Percentiles rank a stretch among this genome's conserved stretches.
Evolutionary conservation across 53 echinoderm and acorn worm genomes (phyloP).

Genomic region (Arbacia lixula): DNA sequence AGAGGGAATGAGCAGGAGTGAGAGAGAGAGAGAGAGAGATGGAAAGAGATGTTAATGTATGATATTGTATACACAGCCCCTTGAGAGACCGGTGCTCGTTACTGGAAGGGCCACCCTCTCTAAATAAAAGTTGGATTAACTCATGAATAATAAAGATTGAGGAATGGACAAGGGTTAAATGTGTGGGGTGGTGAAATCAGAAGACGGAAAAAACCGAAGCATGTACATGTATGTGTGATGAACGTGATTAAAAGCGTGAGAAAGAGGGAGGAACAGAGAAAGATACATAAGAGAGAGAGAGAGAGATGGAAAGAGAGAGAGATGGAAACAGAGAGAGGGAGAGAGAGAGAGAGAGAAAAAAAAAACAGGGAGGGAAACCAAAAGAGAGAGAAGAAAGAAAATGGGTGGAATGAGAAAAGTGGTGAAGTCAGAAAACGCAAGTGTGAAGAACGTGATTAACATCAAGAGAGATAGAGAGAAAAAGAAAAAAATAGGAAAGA

Average conservation of each 20-base stretch:
- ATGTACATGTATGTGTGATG: background rate
- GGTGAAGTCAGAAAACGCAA: background rate
- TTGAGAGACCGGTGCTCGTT: too few relatives aligned
- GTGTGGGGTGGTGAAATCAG: too few relatives aligned
- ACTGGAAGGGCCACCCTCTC: too few relatives aligned
- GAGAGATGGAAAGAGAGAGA: background rate
- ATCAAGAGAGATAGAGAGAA: background rate
- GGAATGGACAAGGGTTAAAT: too few relatives aligned
- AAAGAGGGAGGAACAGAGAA: background rate
- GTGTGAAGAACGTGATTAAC: background rate
- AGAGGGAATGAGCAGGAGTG: background rate
- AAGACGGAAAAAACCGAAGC: background rate
- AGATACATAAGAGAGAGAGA: background rate
- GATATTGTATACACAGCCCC: too few relatives aligned
- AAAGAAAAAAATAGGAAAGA: background rate
- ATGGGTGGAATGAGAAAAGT: background rate
- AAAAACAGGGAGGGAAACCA: background rate
- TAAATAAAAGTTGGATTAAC: too few relatives aligned
- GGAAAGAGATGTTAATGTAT: too few relatives aligned
- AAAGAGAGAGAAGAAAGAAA: background rate
- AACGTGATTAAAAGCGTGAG: background rate
- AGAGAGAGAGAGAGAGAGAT: background rate
- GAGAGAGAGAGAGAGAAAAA: background rate
- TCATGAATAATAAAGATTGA: too few relatives aligned
- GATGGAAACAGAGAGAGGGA: background rate